These are phyloP conservation scores for Tricholauxania praeusta DNA, from an alignment of 2,888 invertebrate species.

Conservation along the genomic window DNA sequence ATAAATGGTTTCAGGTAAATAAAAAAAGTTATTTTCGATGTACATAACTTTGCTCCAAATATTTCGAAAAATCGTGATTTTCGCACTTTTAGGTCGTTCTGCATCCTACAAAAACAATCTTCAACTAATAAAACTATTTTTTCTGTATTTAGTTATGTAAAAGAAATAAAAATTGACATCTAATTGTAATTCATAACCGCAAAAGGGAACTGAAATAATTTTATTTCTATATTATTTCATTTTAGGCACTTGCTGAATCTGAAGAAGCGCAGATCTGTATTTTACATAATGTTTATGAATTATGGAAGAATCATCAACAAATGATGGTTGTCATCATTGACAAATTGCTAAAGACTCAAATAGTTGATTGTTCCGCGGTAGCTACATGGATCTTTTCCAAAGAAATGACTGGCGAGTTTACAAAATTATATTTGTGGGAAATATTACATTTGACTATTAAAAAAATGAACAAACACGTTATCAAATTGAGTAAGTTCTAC, in stretches of 20 bases:
- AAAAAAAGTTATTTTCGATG: too few species aligned
- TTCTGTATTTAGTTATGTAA: too few species aligned
- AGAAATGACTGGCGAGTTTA: slow-evolving; percentile 92
- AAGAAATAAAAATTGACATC: too few species aligned
- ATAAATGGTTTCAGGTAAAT: too few species aligned
- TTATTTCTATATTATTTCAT: slow-evolving; percentile 8
- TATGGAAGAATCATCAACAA: slow-evolving; percentile 97
- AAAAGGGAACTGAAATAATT: neutral
- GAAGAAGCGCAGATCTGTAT: slow-evolving; percentile 97
- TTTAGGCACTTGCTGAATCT: slow-evolving; percentile 86
- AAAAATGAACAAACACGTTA: slow-evolving; percentile 96
- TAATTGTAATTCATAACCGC: too few species aligned
- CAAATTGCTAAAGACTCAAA: slow-evolving; percentile 96
- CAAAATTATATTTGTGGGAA: slow-evolving; percentile 96
- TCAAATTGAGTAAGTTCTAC: slow-evolving; percentile 75
- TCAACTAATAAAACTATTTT: too few species aligned
- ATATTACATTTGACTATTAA: slow-evolving; percentile 94
- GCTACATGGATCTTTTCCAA: slow-evolving; percentile 98
- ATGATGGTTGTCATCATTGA: slow-evolving; percentile 97
- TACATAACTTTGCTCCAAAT: too few species aligned
- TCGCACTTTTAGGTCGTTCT: too few species aligned
- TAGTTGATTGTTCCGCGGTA: slow-evolving; percentile 96
- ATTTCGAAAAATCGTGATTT: too few species aligned
- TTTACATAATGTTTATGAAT: slow-evolving; percentile 89
- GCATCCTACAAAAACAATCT: too few species aligned